Evolutionary conservation across 2,888 invertebrate genomes (phyloP), one percentile per base, ranked within the genome.

Genomic region (Yponomeuta evonymella): DNA sequence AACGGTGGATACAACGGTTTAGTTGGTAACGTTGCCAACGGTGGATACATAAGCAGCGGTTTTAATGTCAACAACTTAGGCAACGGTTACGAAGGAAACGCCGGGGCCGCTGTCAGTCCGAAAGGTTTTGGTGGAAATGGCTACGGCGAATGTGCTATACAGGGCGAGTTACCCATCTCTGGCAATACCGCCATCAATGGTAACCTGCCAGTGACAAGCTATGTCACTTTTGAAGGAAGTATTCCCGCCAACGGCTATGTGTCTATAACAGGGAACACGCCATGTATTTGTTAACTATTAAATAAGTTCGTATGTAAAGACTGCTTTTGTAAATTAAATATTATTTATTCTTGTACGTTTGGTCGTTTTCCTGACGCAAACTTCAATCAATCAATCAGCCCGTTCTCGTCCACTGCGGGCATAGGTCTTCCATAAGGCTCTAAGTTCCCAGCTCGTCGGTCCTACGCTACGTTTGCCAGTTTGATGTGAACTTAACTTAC

Each of bases 211-310:
- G 78, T 82, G 58, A 70, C 78, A 48, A 82, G 82, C 67, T 76
- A 76, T 29, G 81, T 83, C 1, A 63, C 73, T 51, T 81, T 79
- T 73, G 71, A 73, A 8, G 83, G 83, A 0, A 73, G 73, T 6
- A 73, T 83, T 12, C 77, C 79, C 11, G 79, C 83, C 30, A 76
- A 74, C 67, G 83, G 82, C 15, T 63, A 70, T 11, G 82, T 81
- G 36, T 74, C 79, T 69, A 78, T 82, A 66, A 70, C 75, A 23
- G 80, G 79, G 33, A 74, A 51, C 23, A 67, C 51, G 6, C 67
- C 66, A 4, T 30, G 67, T 36, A 62, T n/a, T 30, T 70, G 70
- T 67, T n/a, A 73, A 15, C 2, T 15, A 8, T 15, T 58, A 58
- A 12, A 9, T 58, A 51, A 51, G 51, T 51, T 12, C 51, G 2